Evolutionary conservation across 2,888 invertebrate species (phyloP), one percentile per base, ranked within the genome.

Genomic region (Euclidia mi): DNA sequence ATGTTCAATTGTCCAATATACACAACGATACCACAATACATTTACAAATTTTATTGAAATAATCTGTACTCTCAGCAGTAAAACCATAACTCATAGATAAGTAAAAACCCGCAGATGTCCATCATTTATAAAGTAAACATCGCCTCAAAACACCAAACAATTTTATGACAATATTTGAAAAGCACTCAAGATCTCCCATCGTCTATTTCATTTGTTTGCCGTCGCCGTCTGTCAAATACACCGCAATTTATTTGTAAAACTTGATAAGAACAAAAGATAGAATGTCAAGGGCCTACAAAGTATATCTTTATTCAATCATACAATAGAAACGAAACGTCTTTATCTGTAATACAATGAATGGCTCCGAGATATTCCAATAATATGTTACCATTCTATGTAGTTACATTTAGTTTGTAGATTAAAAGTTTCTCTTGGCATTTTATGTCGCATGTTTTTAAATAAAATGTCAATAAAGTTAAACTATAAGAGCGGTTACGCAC

Each of bases 201-300:
- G n/a, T n/a, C 15, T 38, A 42, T 29, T 25, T 34, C 28, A 56
- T 56, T 56, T 46, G 20, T 51, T 52, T 50, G 44, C 32, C 25
- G 12, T 15, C 41, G 15, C 40, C 51, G 41, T 3, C 60, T 65
- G 56, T 53, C 63, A 52, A 62, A 58, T 41, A 31, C 55, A 56
- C 52, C 52, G 1, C 42, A 34, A 56, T 57, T 58, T 68, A 63
- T 69, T 65, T 47, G 41, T 60, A 43, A n/a, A 61, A 63, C 51
- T 65, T 55, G 49, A 56, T 58, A 41, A 52, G 63, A 60, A 73
- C 65, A 63, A 76, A 67, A 71, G 59, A 59, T 56, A 46, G 31
- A 62, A 63, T 56, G 44, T 63, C 61, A 67, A 65, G 50, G 34
- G 11, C 49, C 43, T 25, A 56, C 57, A 25, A 25, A 57, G 49